Conservation (phyloP, 2,113 vertebrate genomes). For the Nematolebias whitei region DNA sequence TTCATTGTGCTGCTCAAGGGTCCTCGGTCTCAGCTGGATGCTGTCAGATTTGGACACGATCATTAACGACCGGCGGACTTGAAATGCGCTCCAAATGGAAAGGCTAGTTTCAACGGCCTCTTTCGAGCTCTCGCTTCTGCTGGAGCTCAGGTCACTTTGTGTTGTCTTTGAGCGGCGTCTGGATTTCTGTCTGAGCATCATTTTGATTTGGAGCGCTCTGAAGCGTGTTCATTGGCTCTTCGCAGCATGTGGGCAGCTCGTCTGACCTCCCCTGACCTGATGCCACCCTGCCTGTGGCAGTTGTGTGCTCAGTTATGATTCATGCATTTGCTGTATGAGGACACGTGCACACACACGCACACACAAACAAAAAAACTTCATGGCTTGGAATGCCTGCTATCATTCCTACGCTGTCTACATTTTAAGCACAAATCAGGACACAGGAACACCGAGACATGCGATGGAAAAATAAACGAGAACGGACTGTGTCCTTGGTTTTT, state of each 20-base stretch:
- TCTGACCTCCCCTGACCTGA: slow-evolving; percentile 56
- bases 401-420: not conserved
- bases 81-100: slow-evolving; percentile 43
- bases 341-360: slow-evolving; percentile 3
- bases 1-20: slow-evolving; percentile 21
- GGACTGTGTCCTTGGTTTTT: slow-evolving; percentile 24
- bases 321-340: slow-evolving; percentile 15
- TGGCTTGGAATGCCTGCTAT: not conserved
- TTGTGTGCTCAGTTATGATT: slow-evolving; percentile 45
- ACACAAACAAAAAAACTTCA: not conserved
- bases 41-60: slow-evolving; percentile 20
- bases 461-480: not conserved
- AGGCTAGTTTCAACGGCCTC: slow-evolving; percentile 9
- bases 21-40: slow-evolving; percentile 1
- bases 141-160: slow-evolving; percentile 6
- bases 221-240: slow-evolving; percentile 26
- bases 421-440: slow-evolving; percentile 17
- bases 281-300: slow-evolving; percentile 46
- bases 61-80: slow-evolving; percentile 18
- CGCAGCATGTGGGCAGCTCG: slow-evolving; percentile 24
- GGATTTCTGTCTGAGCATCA: slow-evolving; percentile 30
- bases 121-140: slow-evolving; percentile 16
- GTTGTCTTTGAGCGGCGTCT: slow-evolving; percentile 14
- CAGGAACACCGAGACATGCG: not conserved
- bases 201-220: slow-evolving; percentile 27